Evolutionary conservation across 2,797 vertebrate genomes (phyloP).

Genomic region (Sus cebifrons): DNA sequence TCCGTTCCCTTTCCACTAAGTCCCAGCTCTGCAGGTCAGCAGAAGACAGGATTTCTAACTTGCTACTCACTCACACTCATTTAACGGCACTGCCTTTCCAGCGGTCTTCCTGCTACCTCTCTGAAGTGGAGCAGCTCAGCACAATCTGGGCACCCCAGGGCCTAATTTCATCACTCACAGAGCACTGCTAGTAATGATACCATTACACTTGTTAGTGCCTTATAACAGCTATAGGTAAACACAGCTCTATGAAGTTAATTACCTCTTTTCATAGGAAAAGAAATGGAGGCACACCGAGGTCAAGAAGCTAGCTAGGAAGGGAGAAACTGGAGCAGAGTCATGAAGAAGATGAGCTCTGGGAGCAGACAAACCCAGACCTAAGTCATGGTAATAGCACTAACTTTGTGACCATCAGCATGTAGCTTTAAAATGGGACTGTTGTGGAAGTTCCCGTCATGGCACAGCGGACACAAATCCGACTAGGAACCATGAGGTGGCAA

Average conservation of each 20-base stretch:
- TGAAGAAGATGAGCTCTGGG: not conserved
- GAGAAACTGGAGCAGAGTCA: not conserved
- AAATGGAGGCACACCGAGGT: not conserved
- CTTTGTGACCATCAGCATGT: not conserved
- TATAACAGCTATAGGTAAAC: not conserved
- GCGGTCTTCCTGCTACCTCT: not conserved
- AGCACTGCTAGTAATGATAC: slow-evolving; percentile 10
- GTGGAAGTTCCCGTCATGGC: no score
- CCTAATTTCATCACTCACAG: slow-evolving; percentile 26
- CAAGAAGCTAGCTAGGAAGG: not conserved
- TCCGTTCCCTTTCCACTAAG: not conserved
- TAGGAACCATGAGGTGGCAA: no score
- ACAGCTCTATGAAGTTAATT: not conserved
- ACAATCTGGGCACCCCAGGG: not conserved
- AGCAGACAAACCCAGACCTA: not conserved
- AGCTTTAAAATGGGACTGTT: not conserved
- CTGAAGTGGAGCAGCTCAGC: not conserved
- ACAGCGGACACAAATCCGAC: no score
- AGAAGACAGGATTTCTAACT: not conserved
- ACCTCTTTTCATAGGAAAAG: slow-evolving; percentile 16
- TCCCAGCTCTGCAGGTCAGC: not conserved
- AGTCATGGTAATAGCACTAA: not conserved
- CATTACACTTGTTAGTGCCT: not conserved
- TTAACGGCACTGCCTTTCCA: not conserved
- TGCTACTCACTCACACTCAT: not conserved